Percentiles rank a stretch among this genome's conserved stretches.
Evolutionary conservation across 2,888 invertebrate genomes (phyloP).

Genomic region (Pyrrhosoma nymphula): DNA sequence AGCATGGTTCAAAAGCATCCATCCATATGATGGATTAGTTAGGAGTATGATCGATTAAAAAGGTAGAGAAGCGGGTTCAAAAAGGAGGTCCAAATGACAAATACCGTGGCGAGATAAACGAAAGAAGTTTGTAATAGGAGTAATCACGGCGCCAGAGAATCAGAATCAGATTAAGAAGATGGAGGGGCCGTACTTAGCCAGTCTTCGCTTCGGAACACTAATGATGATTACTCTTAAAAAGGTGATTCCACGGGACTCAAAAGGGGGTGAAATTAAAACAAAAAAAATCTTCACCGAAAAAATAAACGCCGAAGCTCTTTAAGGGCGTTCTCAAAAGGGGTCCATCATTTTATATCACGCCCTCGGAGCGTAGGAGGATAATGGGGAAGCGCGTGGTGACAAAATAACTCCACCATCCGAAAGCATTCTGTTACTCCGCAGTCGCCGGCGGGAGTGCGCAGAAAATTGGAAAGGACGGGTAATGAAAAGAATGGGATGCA

Average conservation of each 20-base stretch:
- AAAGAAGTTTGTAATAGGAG: no score
- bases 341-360: not conserved
- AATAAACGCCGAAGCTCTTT: not conserved
- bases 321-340: not conserved
- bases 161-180: no score
- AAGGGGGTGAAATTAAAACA: no score
- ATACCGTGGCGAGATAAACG: no score
- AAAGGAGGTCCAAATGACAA: no score
- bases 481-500: not conserved
- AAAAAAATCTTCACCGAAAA: no score
- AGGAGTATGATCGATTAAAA: not conserved
- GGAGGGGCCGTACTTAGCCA: no score
- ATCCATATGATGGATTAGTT: not conserved
- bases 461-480: not conserved
- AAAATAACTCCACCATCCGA: not conserved
- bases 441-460: not conserved
- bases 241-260: no score
- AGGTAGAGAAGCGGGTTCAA: not conserved
- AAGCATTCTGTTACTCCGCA: not conserved
- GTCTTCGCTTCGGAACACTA: no score
- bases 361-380: not conserved
- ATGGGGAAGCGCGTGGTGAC: not conserved
- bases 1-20: no score
- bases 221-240: no score
- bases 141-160: no score